Conservation (phyloP, 1,140 invertebrate species). For the Eulimnadia texana region DNA sequence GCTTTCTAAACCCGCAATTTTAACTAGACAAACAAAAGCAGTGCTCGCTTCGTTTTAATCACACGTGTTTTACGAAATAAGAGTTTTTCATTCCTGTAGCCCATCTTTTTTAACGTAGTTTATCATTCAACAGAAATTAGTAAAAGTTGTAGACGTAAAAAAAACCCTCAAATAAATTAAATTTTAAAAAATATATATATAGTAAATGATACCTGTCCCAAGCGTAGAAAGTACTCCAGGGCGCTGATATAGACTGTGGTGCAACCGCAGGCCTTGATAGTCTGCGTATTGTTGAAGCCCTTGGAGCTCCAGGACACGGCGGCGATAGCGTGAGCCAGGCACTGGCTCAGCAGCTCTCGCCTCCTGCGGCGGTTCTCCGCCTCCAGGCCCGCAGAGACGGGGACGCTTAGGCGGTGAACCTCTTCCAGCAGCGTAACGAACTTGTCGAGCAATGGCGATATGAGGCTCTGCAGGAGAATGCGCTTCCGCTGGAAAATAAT, state of each 20-base stretch:
- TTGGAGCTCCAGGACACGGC: conserved; percentile 41
- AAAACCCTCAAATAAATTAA: too few species aligned
- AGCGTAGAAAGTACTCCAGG: conserved; percentile 35
- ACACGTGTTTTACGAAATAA: too few species aligned
- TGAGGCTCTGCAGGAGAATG: conserved; percentile 18
- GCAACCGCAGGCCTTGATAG: conserved; percentile 38
- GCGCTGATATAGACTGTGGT: conserved; percentile 35
- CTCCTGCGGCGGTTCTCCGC: conserved; percentile 27
- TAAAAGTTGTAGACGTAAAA: too few species aligned
- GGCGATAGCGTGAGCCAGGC: conserved; percentile 35
- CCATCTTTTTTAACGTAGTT: too few species aligned
- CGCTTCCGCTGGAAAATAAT: conserved; percentile 4
- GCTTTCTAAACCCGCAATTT: too few species aligned
- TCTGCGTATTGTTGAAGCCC: conserved; percentile 40
- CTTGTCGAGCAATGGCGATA: conserved; percentile 22
- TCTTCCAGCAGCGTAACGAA: conserved; percentile 20
- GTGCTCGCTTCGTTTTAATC: too few species aligned
- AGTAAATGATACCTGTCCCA: conserved; percentile 30
- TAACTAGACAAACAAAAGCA: too few species aligned
- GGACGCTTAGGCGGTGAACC: conserved; percentile 29
- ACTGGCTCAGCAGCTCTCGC: conserved; percentile 30
- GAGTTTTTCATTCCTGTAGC: too few species aligned
- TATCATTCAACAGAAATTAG: too few species aligned
- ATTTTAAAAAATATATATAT: too few species aligned
- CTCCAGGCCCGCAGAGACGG: conserved; percentile 26